Conservation (phyloP, 2,113 vertebrate species). For the Campylomormyrus tamandua region DNA sequence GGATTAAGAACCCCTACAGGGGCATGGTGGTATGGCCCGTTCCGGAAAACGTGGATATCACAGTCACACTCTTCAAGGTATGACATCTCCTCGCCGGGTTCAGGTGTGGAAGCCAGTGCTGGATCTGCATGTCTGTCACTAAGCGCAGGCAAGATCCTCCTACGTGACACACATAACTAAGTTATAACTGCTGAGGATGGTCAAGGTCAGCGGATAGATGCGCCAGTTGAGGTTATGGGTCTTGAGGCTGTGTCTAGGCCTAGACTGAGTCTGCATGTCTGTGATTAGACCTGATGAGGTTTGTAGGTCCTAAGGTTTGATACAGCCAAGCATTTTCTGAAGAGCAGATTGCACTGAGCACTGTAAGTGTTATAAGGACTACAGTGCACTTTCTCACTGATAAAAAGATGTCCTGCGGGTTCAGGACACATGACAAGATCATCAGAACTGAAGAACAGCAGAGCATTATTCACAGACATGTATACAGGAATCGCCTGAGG, state of each 20-base stretch:
- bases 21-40: slow-evolving; percentile 84
- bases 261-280: neutral
- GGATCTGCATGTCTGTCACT: neutral
- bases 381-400: neutral
- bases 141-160: no score
- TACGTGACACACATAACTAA: neutral
- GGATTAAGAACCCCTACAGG: slow-evolving; percentile 82
- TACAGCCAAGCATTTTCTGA: neutral
- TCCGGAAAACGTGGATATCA: slow-evolving; percentile 83
- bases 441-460: neutral
- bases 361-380: neutral
- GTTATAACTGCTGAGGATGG: neutral
- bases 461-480: neutral
- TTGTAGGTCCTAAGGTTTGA: neutral
- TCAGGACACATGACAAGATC: neutral
- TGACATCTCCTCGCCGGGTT: neutral
- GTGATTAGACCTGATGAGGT: neutral
- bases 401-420: neutral
- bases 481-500: neutral
- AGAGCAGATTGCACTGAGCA: neutral
- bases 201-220: neutral
- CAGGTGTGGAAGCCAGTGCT: neutral
- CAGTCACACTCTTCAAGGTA: slow-evolving; percentile 83
- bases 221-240: neutral
- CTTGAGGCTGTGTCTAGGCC: neutral